These are phyloP conservation scores for Epizoanthus stellaris DNA, from an alignment of 92 coral and sea anemone genomes.

Conservation along the genomic window DNA sequence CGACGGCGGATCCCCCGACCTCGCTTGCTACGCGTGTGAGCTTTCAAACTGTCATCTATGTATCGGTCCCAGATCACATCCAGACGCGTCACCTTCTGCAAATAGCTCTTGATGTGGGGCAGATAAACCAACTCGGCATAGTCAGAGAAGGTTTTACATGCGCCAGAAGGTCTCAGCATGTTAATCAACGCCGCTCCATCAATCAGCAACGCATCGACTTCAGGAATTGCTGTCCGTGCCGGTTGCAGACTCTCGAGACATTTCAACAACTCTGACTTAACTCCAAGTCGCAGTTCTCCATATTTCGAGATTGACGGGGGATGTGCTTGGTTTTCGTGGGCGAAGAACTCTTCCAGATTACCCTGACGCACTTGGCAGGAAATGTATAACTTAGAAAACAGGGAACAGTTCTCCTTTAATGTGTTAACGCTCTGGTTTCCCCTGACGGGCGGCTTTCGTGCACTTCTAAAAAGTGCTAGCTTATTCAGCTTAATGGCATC, in stretches of 20 bases:
- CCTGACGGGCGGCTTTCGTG: constrained; percentile 12
- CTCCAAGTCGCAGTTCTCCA: constrained; percentile 28
- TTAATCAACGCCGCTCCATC: no score
- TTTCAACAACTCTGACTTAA: no score
- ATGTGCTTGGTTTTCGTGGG: constrained; percentile 49
- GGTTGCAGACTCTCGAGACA: neutral
- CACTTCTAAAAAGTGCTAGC: constrained; percentile 36
- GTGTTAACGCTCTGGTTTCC: constrained; percentile 20
- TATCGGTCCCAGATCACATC: constrained; percentile 10
- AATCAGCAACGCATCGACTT: neutral
- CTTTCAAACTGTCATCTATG: constrained; percentile 19
- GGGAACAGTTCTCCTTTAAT: constrained; percentile 47
- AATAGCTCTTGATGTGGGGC: constrained; percentile 23
- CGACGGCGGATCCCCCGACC: constrained; percentile 21
- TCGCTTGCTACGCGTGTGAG: constrained; percentile 36
- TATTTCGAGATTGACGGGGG: constrained; percentile 44
- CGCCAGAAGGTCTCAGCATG: no score
- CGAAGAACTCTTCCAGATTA: constrained; percentile 47
- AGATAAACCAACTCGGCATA: constrained; percentile 4
- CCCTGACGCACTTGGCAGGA: constrained; percentile 42
- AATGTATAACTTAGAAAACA: no score
- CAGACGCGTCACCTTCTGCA: constrained; percentile 22
- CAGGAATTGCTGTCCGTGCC: constrained; percentile 23
- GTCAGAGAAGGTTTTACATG: no score
- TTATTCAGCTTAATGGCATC: constrained; percentile 41